Percentiles rank a stretch among this genome's conserved stretches.
Conservation (phyloP, 2,797 vertebrate species). For the Macropodus opercularis region DNA sequence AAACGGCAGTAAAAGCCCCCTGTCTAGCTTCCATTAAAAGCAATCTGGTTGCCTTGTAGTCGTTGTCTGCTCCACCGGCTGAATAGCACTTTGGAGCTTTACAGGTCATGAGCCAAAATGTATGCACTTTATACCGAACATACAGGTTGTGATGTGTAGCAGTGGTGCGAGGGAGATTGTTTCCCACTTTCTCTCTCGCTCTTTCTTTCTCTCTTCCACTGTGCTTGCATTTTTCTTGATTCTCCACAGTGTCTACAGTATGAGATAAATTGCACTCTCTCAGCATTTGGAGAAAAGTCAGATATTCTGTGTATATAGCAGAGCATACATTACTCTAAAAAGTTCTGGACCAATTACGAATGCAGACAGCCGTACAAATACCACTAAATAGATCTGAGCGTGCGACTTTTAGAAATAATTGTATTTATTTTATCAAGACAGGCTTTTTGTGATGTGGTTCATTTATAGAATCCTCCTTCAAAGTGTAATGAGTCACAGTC, state of each 20-base stretch:
- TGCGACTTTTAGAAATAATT: constrained; percentile 23
- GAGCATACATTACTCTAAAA: constrained; percentile 62
- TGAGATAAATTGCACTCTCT: constrained; percentile 62
- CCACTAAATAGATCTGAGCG: constrained; percentile 33
- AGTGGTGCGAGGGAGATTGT: constrained; percentile 9
- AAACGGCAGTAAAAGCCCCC: constrained; percentile 65
- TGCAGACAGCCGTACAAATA: constrained; percentile 42
- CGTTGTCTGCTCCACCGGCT: constrained; percentile 42
- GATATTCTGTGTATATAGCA: constrained; percentile 57
- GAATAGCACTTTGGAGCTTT: constrained; percentile 52
- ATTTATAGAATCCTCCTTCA: constrained; percentile 9
- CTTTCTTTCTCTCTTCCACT: constrained; percentile 21
- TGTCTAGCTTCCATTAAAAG: constrained; percentile 60
- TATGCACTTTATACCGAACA: constrained; percentile 29
- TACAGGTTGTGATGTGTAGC: constrained; percentile 11
- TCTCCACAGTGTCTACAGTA: constrained; percentile 49
- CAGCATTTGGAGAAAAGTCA: constrained; percentile 50
- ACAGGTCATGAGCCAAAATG: constrained; percentile 27
- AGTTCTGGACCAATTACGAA: constrained; percentile 55
- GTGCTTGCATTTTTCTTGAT: constrained; percentile 59
- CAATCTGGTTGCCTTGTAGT: constrained; percentile 47
- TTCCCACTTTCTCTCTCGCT: constrained; percentile 9
- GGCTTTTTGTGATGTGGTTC: constrained; percentile 4
- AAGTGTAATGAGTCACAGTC: constrained; percentile 8
- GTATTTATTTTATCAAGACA: neutral